phyloP scores from a whole-genome alignment of 1,140 invertebrate genomes.

The Pantala flavescens region DNA sequence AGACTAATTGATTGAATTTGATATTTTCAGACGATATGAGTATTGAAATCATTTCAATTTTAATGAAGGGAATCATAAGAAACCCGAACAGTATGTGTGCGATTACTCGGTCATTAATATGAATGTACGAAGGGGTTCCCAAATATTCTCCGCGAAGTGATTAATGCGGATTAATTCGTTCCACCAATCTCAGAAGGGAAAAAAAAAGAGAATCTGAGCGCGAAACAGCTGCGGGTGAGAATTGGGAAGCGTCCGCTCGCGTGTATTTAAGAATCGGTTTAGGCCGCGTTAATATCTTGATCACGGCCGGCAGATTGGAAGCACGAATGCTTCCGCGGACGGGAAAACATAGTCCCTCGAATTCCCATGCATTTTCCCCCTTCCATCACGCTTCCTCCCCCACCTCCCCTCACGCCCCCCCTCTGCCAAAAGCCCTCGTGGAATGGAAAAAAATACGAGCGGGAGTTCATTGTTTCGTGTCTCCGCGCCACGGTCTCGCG shows the following conservation, averaged over 20 bases:
- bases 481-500: neutral
- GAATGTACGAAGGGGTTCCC: no score
- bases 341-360: neutral
- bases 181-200: no score
- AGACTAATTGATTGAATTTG: no score
- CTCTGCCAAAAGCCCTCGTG: neutral
- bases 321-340: slow-evolving; percentile 1
- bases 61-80: no score
- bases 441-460: no score
- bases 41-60: no score
- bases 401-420: neutral
- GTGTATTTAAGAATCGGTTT: neutral
- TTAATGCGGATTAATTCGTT: no score
- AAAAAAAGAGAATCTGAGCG: no score
- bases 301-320: neutral
- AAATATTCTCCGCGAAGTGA: no score
- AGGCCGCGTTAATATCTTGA: neutral
- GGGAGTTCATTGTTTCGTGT: neutral
- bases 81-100: no score
- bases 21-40: no score
- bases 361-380: neutral
- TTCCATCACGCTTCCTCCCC: neutral
- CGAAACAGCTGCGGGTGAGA: neutral
- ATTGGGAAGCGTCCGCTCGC: neutral
- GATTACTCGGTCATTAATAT: no score